Percentiles rank a stretch among this genome's conserved stretches.
Conservation (phyloP, 2,113 vertebrate species). For the Setophaga coronata region DNA sequence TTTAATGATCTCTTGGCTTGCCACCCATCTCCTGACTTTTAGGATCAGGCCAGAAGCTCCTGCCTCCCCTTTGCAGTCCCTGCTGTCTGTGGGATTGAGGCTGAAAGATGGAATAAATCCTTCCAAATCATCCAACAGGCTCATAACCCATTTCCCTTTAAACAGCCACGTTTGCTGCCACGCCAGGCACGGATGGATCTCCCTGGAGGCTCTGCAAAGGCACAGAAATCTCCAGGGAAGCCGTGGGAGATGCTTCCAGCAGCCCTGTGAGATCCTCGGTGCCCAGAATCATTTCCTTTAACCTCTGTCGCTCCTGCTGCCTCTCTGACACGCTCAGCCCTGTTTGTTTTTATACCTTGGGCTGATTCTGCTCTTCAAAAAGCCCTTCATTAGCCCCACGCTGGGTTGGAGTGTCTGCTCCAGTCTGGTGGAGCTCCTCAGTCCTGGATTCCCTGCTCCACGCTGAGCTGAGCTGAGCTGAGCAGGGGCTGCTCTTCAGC, state of each 20-base stretch:
- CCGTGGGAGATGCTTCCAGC: neutral
- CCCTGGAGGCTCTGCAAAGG: neutral
- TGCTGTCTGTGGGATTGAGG: neutral
- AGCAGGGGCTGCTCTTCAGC: neutral
- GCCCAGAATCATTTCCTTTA: neutral
- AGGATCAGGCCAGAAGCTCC: neutral
- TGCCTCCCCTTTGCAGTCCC: neutral
- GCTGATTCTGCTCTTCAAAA: neutral
- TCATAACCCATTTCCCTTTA: neutral
- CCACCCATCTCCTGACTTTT: neutral
- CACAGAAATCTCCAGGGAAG: neutral
- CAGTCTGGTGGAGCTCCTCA: neutral
- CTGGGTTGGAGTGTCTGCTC: neutral
- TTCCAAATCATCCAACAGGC: accelerated
- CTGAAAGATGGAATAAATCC: neutral
- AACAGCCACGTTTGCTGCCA: neutral
- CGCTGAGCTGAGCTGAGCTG: neutral
- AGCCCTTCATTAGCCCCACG: neutral
- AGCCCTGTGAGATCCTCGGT: neutral
- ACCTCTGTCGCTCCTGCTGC: neutral
- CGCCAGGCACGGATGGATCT: neutral
- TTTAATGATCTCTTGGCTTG: neutral
- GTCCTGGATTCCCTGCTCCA: neutral
- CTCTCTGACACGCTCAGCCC: neutral
- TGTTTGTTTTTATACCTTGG: neutral